Conservation (phyloP, 2,888 invertebrate species). For the Andrena hattorfiana region DNA sequence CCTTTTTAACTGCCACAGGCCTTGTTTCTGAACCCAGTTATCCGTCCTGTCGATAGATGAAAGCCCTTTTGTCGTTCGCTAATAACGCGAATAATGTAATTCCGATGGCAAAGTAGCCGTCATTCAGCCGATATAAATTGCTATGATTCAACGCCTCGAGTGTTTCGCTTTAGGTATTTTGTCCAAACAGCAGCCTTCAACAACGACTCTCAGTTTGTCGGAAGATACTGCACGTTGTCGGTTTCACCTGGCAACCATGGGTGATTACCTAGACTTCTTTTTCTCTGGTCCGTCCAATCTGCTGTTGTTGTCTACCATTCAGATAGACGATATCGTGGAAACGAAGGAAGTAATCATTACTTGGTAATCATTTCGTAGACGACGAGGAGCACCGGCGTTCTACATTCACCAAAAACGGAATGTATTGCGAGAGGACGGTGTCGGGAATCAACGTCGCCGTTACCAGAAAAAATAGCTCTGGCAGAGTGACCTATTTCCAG, state of each 20-base stretch:
- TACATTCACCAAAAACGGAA: background rate
- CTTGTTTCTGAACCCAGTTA: conserved; percentile 49
- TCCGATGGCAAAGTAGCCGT: conserved; percentile 16
- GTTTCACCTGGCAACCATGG: background rate
- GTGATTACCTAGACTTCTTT: background rate
- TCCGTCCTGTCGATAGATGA: conserved; percentile 30
- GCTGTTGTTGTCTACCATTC: background rate
- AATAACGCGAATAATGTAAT: conserved; percentile 35
- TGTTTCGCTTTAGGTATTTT: background rate
- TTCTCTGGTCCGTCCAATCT: background rate
- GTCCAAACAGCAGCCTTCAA: background rate
- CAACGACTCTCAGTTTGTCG: background rate
- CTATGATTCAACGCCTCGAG: background rate
- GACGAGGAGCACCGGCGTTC: background rate
- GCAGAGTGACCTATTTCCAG: background rate
- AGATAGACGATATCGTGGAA: background rate
- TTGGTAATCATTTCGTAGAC: background rate
- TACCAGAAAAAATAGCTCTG: background rate
- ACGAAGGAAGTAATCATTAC: conserved; percentile 12
- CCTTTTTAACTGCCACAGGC: conserved; percentile 33
- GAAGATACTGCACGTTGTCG: background rate
- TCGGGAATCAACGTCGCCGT: background rate
- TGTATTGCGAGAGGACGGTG: background rate
- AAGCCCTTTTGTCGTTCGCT: conserved; percentile 39
- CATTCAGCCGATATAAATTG: background rate